Evolutionary conservation across 2,888 invertebrate genomes (phyloP), one percentile per base, ranked within the genome.

Genomic region (Phasia obesa): DNA sequence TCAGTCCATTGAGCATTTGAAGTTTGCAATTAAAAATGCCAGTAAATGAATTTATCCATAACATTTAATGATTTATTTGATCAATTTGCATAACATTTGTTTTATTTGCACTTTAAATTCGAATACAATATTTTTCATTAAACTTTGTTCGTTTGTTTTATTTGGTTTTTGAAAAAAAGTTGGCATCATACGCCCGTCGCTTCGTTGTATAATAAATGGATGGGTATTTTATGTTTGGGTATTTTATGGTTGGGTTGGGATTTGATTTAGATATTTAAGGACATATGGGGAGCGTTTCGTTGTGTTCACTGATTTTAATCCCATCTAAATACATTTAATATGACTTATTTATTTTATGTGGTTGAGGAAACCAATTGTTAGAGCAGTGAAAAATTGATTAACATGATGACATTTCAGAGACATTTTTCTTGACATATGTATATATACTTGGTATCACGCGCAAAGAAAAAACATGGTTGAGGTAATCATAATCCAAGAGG

Each of bases 81-180:
- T 75, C 47, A 79, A 85, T 84, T 85, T 84, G 84, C 85, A 85
- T 85, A 83, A 74, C 73, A 83, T 78, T 84, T 80, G 75, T 74
- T 67, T 69, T n/a, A 38, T 75, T 76, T 74, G 64, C 64, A 74
- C 67, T 64, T 69, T 57, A 38, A n/a, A 35, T 70, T 62, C 4
- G 2, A 53, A 53, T 21, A 19, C 23, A 49, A 75, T 65, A 57
- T 69, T 60, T 38, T 67, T 38, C 21, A 23, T 51, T 69, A 60
- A 15, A 42, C 60, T 53, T 76, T 7, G n/a, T 55, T 60, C 6
- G 7, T 53, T 35, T 35, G 59, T 42, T 25, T 21, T 55, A 15
- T 44, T 13, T 31, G 35, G 11, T 62, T 49, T 38, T 65, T 47
- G 25, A 57, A 59, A 9, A 65, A 57, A 38, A 57, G 49, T 49